Conservation (phyloP, 2,113 vertebrate species). For the Triplophysa tibetana region DNA sequence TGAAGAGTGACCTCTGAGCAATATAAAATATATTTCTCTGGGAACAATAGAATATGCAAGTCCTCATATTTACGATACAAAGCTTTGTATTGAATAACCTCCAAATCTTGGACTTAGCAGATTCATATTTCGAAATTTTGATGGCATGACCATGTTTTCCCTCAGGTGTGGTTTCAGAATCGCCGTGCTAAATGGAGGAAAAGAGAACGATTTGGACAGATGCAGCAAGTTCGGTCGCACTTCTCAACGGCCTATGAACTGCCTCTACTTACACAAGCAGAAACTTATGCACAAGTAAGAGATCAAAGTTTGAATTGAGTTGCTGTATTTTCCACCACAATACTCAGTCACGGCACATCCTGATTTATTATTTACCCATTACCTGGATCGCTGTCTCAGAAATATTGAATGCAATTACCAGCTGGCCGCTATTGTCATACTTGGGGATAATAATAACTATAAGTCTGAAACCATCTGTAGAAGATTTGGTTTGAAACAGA, state of each 20-base stretch:
- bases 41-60: neutral
- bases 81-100: neutral
- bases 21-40: too few relatives aligned
- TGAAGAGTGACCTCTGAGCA: too few relatives aligned
- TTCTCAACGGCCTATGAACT: constrained; percentile 94
- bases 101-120: neutral
- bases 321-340: neutral
- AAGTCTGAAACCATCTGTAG: too few relatives aligned
- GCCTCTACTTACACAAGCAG: constrained; percentile 91
- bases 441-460: neutral
- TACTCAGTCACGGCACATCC: neutral
- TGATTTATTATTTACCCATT: neutral
- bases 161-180: constrained; percentile 98
- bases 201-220: constrained; percentile 95
- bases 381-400: neutral
- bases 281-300: constrained; percentile 94
- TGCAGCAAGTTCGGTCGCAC: constrained; percentile 98
- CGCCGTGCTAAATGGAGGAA: constrained; percentile 97
- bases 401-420: constrained; percentile 9
- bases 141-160: constrained; percentile 1
- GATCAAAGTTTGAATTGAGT: too few relatives aligned
- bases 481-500: too few relatives aligned
- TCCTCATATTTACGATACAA: too few relatives aligned
- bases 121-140: neutral
- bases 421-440: neutral